These are phyloP conservation scores for Orestias chungarensis DNA, from an alignment of 2,797 vertebrate genomes.

Conservation along the genomic window DNA sequence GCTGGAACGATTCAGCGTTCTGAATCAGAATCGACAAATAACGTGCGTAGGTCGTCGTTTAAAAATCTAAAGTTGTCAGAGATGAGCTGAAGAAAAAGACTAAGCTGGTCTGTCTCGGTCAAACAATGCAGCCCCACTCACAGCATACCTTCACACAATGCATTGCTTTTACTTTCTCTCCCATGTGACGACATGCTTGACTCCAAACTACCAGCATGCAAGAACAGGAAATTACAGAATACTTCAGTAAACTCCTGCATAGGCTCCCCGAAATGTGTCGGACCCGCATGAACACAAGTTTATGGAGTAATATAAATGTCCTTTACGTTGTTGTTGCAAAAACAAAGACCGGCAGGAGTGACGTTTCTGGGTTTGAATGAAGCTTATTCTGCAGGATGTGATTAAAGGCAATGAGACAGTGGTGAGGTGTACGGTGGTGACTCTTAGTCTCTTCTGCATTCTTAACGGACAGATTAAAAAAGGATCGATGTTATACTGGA, in stretches of 20 bases:
- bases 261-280: neutral
- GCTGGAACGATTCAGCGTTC: too few species aligned
- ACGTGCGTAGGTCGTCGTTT: too few species aligned
- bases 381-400: neutral
- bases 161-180: too few species aligned
- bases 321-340: neutral
- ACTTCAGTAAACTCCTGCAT: neutral
- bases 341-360: neutral
- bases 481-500: too few species aligned
- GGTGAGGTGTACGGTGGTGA: too few species aligned
- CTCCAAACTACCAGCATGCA: neutral
- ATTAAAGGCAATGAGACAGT: too few species aligned
- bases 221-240: neutral
- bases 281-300: neutral
- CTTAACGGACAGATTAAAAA: too few species aligned
- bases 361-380: neutral
- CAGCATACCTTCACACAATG: too few species aligned
- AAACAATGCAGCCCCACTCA: neutral
- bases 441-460: too few species aligned
- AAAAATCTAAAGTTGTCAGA: too few species aligned
- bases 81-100: neutral
- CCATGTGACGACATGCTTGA: too few species aligned
- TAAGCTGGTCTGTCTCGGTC: neutral
- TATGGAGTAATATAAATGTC: neutral
- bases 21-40: too few species aligned